phyloP scores from a whole-genome alignment of 2,113 vertebrate species.

The Anoura caudifer region DNA sequence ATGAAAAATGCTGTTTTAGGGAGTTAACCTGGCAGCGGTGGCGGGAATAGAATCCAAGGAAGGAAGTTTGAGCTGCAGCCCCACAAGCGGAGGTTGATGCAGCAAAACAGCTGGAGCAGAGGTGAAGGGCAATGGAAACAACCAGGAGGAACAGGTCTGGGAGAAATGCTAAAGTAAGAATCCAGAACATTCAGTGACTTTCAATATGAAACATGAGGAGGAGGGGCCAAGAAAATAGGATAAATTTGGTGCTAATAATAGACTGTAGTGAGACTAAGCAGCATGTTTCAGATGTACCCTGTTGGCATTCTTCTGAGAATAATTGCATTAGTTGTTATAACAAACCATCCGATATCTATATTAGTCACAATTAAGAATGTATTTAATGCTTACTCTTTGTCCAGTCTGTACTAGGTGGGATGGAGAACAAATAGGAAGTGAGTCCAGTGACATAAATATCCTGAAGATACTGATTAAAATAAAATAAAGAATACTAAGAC shows the following conservation, averaged over 20 bases:
- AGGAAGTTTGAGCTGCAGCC: neutral
- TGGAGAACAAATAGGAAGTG: neutral
- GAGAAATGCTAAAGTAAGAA: neutral
- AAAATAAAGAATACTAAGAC: neutral
- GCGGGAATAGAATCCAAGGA: neutral
- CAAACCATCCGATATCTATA: neutral
- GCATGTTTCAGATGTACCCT: neutral
- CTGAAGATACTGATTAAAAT: neutral
- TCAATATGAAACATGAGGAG: neutral
- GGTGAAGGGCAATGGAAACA: neutral
- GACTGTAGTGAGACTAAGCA: neutral
- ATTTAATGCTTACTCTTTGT: neutral
- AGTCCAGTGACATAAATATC: neutral
- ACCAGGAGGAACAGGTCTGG: neutral
- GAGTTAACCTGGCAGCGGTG: neutral
- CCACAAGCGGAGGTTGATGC: neutral
- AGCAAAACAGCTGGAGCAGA: neutral
- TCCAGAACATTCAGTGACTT: neutral
- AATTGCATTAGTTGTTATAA: neutral
- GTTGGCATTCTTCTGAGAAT: neutral
- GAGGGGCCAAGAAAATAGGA: neutral
- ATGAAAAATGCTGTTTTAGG: constrained; percentile 2
- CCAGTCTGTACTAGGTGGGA: neutral
- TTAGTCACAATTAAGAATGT: neutral
- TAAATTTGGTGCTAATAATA: neutral